Conservation (phyloP, 2,888 invertebrate genomes). For the Yponomeuta cagnagella region DNA sequence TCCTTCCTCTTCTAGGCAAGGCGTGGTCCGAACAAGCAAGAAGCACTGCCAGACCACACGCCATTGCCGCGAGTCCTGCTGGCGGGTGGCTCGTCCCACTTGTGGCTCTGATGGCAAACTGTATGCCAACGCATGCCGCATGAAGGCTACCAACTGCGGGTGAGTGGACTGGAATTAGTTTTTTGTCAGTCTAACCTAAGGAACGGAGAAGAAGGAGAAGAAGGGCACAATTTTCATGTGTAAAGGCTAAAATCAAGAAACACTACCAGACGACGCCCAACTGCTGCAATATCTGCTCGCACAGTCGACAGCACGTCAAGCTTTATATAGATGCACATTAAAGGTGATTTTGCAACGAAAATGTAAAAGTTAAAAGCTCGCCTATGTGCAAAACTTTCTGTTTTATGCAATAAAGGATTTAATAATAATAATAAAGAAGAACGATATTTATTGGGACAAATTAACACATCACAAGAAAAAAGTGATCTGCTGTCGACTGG, state of each 20-base stretch:
- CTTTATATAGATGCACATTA: conserved; percentile 36
- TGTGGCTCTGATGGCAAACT: conserved; percentile 93
- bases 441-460: too few species aligned
- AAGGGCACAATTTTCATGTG: too few species aligned
- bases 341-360: conserved; percentile 85
- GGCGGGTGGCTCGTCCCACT: conserved; percentile 91
- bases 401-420: too few species aligned
- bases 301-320: conserved; percentile 78
- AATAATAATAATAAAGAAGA: too few species aligned
- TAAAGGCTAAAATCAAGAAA: conserved; percentile 66
- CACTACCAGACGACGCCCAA: conserved; percentile 94
- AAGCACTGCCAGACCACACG: conserved; percentile 94
- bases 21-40: conserved; percentile 89
- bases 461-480: too few species aligned
- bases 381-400: too few species aligned
- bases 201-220: too few species aligned
- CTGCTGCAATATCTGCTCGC: conserved; percentile 93
- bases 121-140: conserved; percentile 92
- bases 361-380: too few species aligned
- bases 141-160: conserved; percentile 96
- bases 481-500: conserved; percentile 88
- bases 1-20: conserved; percentile 77
- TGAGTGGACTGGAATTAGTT: conserved; percentile 42
- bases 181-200: too few species aligned
- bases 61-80: conserved; percentile 93